Evolutionary conservation across 2,888 invertebrate genomes (phyloP), one percentile per base, ranked within the genome.

Genomic region (Coecobrya sp.): DNA sequence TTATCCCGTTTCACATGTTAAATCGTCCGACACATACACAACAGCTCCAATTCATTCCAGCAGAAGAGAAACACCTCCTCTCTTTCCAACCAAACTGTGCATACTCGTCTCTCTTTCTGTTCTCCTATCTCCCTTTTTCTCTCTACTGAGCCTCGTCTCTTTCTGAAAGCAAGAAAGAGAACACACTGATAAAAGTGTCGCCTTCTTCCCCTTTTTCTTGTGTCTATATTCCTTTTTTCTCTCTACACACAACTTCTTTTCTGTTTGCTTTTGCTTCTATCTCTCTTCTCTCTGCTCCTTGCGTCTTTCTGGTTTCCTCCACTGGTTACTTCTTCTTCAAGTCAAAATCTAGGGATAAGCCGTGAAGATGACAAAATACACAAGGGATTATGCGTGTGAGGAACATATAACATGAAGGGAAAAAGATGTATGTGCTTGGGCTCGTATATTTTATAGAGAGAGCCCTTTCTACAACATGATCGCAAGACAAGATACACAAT

Each of bases 331-430:
- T 45, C 52, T 84, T 19, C 30, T 59, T 79, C 79, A 88, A 81
- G 84, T 84, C 70, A 91, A 91, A 87, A 70, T 91, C 82, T 27
- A 82, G 81, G 88, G 92, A 84, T 87, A 88, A 88, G 88, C 87
- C 73, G 62, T 86, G 59, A 88, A 84, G 92, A 92, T 92, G 92
- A 92, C 92, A 88, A 92, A 86, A 62, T 88, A 88, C 92, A 84
- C 92, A 70, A 73, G 91, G 65, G 91, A 91, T 86, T 91, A 86
- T 91, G 91, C 91, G 91, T 91, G 91, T 87, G 91, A 85, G 73
- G 45, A 27, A 13, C 11, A 82, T 1, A 82, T 16, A 81, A 55
- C 30, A 59, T 30, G 52, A 55, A 30, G 16, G 13, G 13, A 27
- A 79, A 82, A 65, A 62, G 84, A 89, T 59, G 62, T 89, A 76